phyloP scores from a whole-genome alignment of 2,797 vertebrate genomes.

The Lepilemur ruficaudatus region DNA sequence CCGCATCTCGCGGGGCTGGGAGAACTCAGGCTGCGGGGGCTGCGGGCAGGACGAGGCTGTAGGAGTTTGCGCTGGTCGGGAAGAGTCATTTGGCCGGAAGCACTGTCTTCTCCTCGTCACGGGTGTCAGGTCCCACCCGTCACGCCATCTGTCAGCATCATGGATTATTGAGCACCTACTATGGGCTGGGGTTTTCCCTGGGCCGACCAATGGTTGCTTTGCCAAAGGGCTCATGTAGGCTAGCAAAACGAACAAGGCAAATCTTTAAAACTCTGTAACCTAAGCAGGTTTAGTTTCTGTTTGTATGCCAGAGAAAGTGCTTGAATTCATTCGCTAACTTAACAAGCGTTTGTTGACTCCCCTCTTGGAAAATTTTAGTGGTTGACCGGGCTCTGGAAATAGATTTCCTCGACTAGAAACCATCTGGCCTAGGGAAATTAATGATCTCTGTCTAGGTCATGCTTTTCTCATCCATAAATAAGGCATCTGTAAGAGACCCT shows the following conservation, averaged over 20 bases:
- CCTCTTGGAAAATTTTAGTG: conserved; percentile 24
- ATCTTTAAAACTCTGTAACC: not conserved
- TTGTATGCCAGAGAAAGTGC: not conserved
- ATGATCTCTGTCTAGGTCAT: not conserved
- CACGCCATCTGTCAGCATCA: not conserved
- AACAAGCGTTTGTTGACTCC: not conserved
- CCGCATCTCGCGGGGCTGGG: not conserved
- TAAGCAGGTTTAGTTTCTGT: not conserved
- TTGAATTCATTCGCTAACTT: not conserved
- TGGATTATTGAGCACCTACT: not conserved
- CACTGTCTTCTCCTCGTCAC: not conserved
- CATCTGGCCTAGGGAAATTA: not conserved
- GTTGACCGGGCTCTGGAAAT: not conserved
- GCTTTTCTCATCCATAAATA: not conserved
- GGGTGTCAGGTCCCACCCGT: not conserved
- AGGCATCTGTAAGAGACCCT: not conserved
- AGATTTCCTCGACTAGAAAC: not conserved
- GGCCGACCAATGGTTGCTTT: too few relatives aligned
- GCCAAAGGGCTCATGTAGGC: not conserved
- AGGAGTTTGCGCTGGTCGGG: not conserved
- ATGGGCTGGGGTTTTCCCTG: not conserved
- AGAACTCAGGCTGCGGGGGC: not conserved
- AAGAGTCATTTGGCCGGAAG: not conserved
- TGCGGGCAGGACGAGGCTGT: not conserved
- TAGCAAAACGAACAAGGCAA: not conserved